phyloP scores from a whole-genome alignment of 92 coral and sea anemone species.

The Phymanthus crucifer region DNA sequence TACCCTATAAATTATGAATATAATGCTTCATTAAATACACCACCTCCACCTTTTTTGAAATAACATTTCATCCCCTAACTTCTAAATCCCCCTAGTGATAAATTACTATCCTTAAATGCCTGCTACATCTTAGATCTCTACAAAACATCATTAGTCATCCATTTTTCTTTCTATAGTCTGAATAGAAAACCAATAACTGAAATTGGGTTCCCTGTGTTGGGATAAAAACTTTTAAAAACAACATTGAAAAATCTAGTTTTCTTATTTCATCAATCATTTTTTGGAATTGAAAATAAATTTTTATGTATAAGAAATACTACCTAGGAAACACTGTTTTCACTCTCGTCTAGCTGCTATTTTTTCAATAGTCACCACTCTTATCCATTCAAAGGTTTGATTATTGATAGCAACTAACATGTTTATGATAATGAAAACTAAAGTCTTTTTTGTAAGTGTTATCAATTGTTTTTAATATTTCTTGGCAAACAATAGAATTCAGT shows the following conservation, averaged over 20 bases:
- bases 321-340: background rate
- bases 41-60: too few relatives aligned
- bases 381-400: background rate
- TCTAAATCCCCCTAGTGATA: too few relatives aligned
- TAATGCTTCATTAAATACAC: too few relatives aligned
- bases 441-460: background rate
- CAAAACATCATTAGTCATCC: too few relatives aligned
- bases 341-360: background rate
- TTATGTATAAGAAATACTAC: background rate
- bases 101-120: background rate
- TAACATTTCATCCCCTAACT: too few relatives aligned
- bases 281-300: background rate
- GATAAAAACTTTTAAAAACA: too few relatives aligned
- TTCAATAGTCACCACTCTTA: background rate
- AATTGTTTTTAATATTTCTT: background rate
- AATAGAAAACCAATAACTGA: too few relatives aligned
- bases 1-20: too few relatives aligned
- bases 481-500: background rate
- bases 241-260: background rate
- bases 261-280: background rate
- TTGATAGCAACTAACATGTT: conserved; percentile 6
- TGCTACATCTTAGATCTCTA: too few relatives aligned
- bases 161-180: too few relatives aligned
- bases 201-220: too few relatives aligned
- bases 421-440: background rate